Base-by-base conservation (phyloP, 1,140 invertebrate species). In the Carcinoscorpius rotundicauda region DNA sequence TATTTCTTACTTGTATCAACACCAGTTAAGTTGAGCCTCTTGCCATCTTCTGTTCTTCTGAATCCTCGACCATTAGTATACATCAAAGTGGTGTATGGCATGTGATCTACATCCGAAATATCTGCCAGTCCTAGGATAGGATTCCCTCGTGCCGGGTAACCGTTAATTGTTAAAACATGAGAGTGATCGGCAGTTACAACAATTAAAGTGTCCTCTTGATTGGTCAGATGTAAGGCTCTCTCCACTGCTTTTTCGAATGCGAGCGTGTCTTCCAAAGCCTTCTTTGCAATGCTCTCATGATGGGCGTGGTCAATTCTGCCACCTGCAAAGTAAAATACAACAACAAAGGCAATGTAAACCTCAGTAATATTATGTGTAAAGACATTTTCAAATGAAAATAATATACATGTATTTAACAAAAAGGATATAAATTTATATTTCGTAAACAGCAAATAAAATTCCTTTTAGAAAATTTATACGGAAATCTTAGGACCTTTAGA, bases 241-340 rank as follows among this genome's bases (percentile, higher is more conserved):
- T 68, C 52, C 6, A 76, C 64, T 6, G 75, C 74, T 29, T 69
- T 64, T 4, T 73, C 69, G 49, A 76, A 69, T 8, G 66, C 72
- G 4, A 73, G 57, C 3, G 69, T 69, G 56, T 76, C 75, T 29
- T 73, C 64, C 3, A 76, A 64, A 4, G 75, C 71, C 5, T 70
- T 51, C 9, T 62, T 64, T 6, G 72, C 72, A 9, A 65, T 80
- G 83, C 59, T 73, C 5, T 82, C 79, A 70, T 92, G 89, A 76
- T 92, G 89, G 4, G 87, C 89, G 73, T 88, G 87, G 72, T 92
- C 89, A 65, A 92, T 93, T 71, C 86, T 81, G 3, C 66, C 68
- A 5, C 66, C 65, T 67, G 49, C 49, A 58, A 29, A 29, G 2
- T 29, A 29, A 29, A 29, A 29, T 29, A 29, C 29, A 29, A 29